phyloP scores from a whole-genome alignment of 2,797 vertebrate species.

The Leucoraja ocellata region DNA sequence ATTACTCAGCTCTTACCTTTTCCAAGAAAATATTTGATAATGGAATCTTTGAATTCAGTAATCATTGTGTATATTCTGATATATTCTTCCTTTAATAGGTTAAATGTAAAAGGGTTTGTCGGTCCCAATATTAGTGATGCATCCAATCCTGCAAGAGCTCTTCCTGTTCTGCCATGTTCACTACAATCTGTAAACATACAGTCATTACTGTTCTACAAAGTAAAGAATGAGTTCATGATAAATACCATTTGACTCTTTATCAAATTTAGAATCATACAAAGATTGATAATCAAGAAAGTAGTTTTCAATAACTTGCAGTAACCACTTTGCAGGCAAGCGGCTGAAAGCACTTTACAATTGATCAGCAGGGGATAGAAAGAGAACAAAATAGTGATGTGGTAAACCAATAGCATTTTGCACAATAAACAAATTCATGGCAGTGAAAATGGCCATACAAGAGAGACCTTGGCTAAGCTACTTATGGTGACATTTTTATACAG shows the following conservation, averaged over 20 bases:
- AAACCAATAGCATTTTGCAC: background rate
- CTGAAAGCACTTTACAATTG: background rate
- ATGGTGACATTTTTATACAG: background rate
- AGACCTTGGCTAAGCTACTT: background rate
- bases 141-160: background rate
- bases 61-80: background rate
- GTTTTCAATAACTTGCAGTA: background rate
- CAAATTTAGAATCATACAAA: background rate
- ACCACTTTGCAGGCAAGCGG: no score
- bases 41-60: constrained; percentile 22
- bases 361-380: background rate
- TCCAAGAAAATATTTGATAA: background rate
- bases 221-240: background rate
- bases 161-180: background rate
- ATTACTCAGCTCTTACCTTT: constrained; percentile 8
- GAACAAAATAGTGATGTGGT: background rate
- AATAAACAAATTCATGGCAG: background rate
- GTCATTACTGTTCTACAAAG: constrained; percentile 1
- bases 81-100: background rate
- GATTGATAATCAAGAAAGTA: no score
- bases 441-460: background rate
- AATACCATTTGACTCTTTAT: constrained; percentile 3
- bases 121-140: background rate
- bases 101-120: background rate
- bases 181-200: constrained; percentile 1